Evolutionary conservation across 2,888 invertebrate species (phyloP).

Genomic region (Formica aserva): DNA sequence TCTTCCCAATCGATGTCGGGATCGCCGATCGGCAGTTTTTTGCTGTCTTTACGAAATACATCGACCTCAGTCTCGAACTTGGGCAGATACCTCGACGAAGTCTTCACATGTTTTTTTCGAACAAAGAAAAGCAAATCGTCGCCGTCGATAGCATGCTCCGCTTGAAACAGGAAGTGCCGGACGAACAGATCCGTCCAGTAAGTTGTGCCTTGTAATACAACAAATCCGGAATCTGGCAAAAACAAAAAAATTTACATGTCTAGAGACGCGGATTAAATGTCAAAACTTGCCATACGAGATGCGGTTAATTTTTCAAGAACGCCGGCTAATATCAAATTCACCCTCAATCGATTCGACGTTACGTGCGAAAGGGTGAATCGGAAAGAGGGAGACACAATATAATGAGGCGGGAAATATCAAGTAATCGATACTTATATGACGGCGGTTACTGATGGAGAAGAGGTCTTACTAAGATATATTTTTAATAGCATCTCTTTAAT

Average conservation of each 20-base stretch:
- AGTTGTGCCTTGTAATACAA: slow-evolving; percentile 96
- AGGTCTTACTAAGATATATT: not conserved
- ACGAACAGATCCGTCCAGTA: slow-evolving; percentile 99
- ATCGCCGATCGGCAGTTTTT: slow-evolving; percentile 98
- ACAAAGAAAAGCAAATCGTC: slow-evolving; percentile 98
- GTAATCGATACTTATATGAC: slow-evolving; percentile 69
- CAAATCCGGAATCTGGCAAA: slow-evolving; percentile 94
- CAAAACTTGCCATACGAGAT: not conserved
- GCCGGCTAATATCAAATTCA: not conserved
- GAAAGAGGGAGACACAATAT: slow-evolving; percentile 8
- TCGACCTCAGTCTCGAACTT: slow-evolving; percentile 98
- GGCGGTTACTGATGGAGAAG: not conserved
- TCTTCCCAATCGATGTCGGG: slow-evolving; percentile 99
- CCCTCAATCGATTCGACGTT: slow-evolving; percentile 17
- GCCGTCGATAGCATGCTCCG: slow-evolving; percentile 95
- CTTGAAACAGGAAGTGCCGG: slow-evolving; percentile 96
- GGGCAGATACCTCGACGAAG: slow-evolving; percentile 94
- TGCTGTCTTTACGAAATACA: slow-evolving; percentile 98
- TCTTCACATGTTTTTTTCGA: slow-evolving; percentile 95
- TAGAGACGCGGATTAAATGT: not conserved
- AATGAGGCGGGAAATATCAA: slow-evolving; percentile 38
- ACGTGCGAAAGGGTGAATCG: slow-evolving; percentile 1
- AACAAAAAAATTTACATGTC: slow-evolving; percentile 14
- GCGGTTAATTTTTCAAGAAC: not conserved
- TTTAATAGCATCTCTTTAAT: not conserved